Base-by-base conservation (phyloP, 2,113 vertebrate genomes). In the Orcinus orca region DNA sequence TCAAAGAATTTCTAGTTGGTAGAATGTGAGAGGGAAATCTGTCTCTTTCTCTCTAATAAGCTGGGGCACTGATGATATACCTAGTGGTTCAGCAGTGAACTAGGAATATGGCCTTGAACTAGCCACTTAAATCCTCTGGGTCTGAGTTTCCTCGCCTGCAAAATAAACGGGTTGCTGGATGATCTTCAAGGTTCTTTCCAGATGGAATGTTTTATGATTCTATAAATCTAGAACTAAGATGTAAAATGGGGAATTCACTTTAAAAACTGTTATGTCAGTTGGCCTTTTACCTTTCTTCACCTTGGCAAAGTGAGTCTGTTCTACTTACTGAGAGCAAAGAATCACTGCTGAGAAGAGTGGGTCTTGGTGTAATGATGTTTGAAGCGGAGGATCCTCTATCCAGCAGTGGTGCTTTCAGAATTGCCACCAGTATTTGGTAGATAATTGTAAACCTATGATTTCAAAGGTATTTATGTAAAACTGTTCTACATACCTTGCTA, bases 1-100 rank as follows among this genome's bases (percentile, higher is more conserved):
- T 96, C 85, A 93, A 97, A 86, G 55, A 96, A 89, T 94, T 97
- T 95, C 63, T 29, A 88, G 6, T 70, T 88, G 86, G 77, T 96
- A 82, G 82, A 90, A 82, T 93, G 41, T 85, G 76, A 95, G 85
- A 94, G 29, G 44, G 58, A 94, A 82, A 90, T 76, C 21, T 82
- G 20, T 92, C n/a, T 87, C n/a, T 74, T 20, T 65, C 11, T 83
- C 47, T 83, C 36, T 63, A 70, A 63, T 47, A 84, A 88, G 17
- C 8, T 65, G 25, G 41, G 70, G 47, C n/a, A 77, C 70, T 73
- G 26, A 20, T 89, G 44, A 41, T 70, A 55, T 17, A 80, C 26
- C n/a, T 12, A 50, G 18, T 15, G 86, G 50, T 68, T 87, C 29
- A 92, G 53, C 44, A 84, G 20, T 15, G 55, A 80, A 68, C 41